Base-by-base conservation (phyloP, 2,113 vertebrate genomes). In the Dasyornis broadbenti region DNA sequence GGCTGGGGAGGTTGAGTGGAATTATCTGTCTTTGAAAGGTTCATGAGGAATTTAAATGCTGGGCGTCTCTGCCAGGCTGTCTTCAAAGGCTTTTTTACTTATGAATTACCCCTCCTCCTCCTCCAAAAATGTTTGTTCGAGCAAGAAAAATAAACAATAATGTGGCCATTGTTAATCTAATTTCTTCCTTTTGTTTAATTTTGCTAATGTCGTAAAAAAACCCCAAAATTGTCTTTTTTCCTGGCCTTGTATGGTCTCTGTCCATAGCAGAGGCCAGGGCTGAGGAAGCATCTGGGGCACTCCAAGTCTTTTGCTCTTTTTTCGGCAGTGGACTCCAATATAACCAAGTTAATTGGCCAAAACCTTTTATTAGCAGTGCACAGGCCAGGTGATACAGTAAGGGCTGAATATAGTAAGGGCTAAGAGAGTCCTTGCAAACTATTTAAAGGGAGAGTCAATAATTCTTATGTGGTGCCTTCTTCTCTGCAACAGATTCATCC, bases 51-150 rank as follows among this genome's bases (percentile, higher is more conserved):
- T 81, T 21, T 42, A 68, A 89, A 44, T 1, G 6, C 50, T 39
- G 28, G 3, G 1, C 0, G 0, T 64, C 79, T 79, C 53, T 28
- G 18, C n/a, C 26, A 1, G 10, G 33, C 56, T 82, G 24, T 64
- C 59, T 82, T 53, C 79, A 88, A 72, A 82, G 52, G 6, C 4
- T 59, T 82, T 78, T 90, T 90, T 2, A 20, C 18, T 49, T 30
- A 50, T 33, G 53, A 9, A n/a, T 68, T 60, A 56, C 3, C 6
- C 2, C 42, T 50, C 8, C 15, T 5, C 12, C 26, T 5, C 16
- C 26, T 33, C 21, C 2, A 3, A 59, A 64, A 24, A 23, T 39
- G 19, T 39, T 31, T 37, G 28, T 71, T 78, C 16, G 8, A 16
- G 20, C 1, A 11, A 82, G 61, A 76, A 9, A 59, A 79, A 84